phyloP scores from a whole-genome alignment of 2,888 invertebrate genomes.

The Chrysopilus asiliformis region DNA sequence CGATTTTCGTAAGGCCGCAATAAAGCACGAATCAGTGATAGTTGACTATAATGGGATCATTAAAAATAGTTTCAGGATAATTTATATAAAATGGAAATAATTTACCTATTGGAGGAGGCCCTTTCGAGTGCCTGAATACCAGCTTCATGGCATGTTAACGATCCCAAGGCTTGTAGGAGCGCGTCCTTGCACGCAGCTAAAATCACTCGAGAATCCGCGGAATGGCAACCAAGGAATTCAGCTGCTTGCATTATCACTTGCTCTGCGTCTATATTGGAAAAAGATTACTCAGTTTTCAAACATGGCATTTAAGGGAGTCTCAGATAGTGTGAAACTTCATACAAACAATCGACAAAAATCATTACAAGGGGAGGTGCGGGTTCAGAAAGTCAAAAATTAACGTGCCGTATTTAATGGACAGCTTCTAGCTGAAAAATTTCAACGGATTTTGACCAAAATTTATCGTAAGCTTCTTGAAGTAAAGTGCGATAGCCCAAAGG shows the following conservation, averaged over 20 bases:
- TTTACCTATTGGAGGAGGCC: constrained; percentile 40
- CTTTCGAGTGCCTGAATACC: constrained; percentile 60
- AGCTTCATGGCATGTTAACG: constrained; percentile 57
- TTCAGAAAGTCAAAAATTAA: too few relatives aligned
- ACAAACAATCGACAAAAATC: too few relatives aligned
- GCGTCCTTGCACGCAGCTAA: constrained; percentile 62
- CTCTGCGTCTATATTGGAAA: constrained; percentile 39
- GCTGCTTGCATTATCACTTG: constrained; percentile 49
- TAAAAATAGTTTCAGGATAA: background rate
- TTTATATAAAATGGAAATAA: background rate
- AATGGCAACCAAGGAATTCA: constrained; percentile 59
- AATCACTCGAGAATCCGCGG: constrained; percentile 61
- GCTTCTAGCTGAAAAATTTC: too few relatives aligned
- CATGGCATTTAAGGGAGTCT: background rate
- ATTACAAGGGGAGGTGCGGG: too few relatives aligned
- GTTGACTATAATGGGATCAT: constrained; percentile 35
- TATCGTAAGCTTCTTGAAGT: too few relatives aligned
- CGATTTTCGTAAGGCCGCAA: constrained; percentile 68
- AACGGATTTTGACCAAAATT: too few relatives aligned
- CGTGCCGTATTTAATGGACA: too few relatives aligned
- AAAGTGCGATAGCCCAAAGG: too few relatives aligned
- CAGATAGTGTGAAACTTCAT: background rate
- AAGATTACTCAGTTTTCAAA: background rate
- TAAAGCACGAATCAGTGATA: constrained; percentile 51
- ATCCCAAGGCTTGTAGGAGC: constrained; percentile 60